These are phyloP conservation scores for Thumatha senex DNA, from an alignment of 2,888 invertebrate genomes.

Conservation along the genomic window DNA sequence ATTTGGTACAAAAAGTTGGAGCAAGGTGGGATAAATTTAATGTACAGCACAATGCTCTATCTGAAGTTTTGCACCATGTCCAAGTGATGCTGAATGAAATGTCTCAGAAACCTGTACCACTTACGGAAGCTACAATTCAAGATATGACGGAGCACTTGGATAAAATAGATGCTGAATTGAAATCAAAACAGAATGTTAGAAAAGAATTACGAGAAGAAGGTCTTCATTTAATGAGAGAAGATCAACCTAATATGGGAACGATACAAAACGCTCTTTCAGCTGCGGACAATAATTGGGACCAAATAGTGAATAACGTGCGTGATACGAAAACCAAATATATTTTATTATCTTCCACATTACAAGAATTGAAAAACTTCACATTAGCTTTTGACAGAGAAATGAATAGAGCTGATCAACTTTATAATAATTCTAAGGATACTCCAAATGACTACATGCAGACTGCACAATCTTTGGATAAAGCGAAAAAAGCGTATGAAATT, in stretches of 20 bases:
- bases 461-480: constrained; percentile 87
- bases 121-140: constrained; percentile 74
- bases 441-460: constrained; percentile 90
- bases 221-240: constrained; percentile 90
- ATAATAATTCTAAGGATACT: constrained; percentile 85
- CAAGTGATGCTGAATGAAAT: constrained; percentile 83
- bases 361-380: constrained; percentile 89
- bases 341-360: constrained; percentile 88
- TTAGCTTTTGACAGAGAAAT: constrained; percentile 88
- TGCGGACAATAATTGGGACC: constrained; percentile 92
- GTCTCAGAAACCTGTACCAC: constrained; percentile 74
- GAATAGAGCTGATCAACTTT: constrained; percentile 86
- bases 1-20: constrained; percentile 87
- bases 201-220: constrained; percentile 91
- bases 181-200: constrained; percentile 85
- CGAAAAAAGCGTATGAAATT: constrained; percentile 89
- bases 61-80: constrained; percentile 84
- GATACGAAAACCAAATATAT: constrained; percentile 90
- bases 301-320: constrained; percentile 88
- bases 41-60: constrained; percentile 87
- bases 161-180: constrained; percentile 80
- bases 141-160: constrained; percentile 79
- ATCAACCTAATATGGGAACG: constrained; percentile 90
- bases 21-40: constrained; percentile 92
- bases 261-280: constrained; percentile 91